Evolutionary conservation across 2,797 vertebrate species (phyloP).

Genomic region (Mormyrops attenuatus): DNA sequence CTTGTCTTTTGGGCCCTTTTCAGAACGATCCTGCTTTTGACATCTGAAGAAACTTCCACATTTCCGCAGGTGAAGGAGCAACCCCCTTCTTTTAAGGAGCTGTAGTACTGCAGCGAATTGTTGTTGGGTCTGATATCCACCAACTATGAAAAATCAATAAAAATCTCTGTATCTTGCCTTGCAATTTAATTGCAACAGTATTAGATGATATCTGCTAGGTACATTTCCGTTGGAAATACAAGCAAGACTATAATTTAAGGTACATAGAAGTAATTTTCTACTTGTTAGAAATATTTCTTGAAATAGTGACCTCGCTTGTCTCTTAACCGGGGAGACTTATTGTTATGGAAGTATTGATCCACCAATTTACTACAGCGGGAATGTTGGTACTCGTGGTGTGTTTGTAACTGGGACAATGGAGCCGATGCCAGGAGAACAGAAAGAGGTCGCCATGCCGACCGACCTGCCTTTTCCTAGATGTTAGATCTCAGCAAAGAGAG

Average conservation of each 20-base stretch:
- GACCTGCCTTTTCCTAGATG: constrained; percentile 33
- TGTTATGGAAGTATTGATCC: constrained; percentile 57
- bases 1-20: not conserved
- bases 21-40: not conserved
- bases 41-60: not conserved
- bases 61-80: not conserved
- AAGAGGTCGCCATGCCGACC: not conserved
- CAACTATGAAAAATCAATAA: constrained; percentile 36
- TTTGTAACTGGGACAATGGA: not conserved
- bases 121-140: constrained; percentile 49
- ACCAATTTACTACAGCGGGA: constrained; percentile 26
- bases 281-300: constrained; percentile 39
- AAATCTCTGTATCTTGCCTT: constrained; percentile 66
- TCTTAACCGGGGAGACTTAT: constrained; percentile 43
- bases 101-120: not conserved
- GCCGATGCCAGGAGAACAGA: not conserved
- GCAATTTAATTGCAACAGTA: constrained; percentile 82
- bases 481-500: constrained; percentile 45
- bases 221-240: constrained; percentile 78
- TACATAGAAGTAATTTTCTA: constrained; percentile 61
- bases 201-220: constrained; percentile 72
- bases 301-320: constrained; percentile 37
- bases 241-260: constrained; percentile 69
- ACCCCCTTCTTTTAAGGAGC: not conserved
- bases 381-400: not conserved